Conservation (phyloP, 2,888 invertebrate species). For the Dyspetes luteomarginatus region DNA sequence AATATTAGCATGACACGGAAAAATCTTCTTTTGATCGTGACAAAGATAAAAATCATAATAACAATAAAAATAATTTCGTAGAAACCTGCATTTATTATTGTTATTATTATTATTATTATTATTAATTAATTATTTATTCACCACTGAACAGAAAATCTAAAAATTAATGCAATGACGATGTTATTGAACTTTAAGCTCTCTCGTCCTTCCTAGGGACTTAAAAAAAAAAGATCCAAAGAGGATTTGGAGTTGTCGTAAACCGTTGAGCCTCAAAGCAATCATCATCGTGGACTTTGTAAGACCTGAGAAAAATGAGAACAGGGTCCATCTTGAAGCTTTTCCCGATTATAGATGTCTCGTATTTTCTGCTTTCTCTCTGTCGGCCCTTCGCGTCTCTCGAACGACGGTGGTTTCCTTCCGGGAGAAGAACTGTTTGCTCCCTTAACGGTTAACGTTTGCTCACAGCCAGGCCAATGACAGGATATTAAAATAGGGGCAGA, state of each 20-base stretch:
- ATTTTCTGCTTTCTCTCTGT: conserved; percentile 3
- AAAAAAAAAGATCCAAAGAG: conserved; percentile 34
- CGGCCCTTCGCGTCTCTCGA: conserved; percentile 19
- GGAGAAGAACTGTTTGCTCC: conserved; percentile 54
- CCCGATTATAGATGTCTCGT: background rate
- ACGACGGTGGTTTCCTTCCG: background rate
- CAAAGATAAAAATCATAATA: background rate
- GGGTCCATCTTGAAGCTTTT: background rate
- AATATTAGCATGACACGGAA: conserved; percentile 18
- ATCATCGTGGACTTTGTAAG: conserved; percentile 19
- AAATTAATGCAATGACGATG: background rate
- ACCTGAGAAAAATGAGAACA: conserved; percentile 18
- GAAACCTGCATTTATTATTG: background rate
- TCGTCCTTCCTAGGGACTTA: too few relatives aligned
- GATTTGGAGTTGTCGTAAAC: conserved; percentile 23
- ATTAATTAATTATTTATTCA: too few relatives aligned
- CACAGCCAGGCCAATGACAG: conserved; percentile 76
- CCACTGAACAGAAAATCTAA: too few relatives aligned
- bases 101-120: too few relatives aligned
- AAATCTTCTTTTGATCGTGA: conserved; percentile 7
- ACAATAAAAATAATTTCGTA: background rate
- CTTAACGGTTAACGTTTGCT: conserved; percentile 77
- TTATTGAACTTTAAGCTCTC: conserved; percentile 11
- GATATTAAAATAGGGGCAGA: conserved; percentile 80
- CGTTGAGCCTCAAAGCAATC: conserved; percentile 33